Percentiles rank a stretch among this genome's conserved stretches.
Conservation (phyloP, 2,888 invertebrate genomes). For the Ornithoptera priamus region DNA sequence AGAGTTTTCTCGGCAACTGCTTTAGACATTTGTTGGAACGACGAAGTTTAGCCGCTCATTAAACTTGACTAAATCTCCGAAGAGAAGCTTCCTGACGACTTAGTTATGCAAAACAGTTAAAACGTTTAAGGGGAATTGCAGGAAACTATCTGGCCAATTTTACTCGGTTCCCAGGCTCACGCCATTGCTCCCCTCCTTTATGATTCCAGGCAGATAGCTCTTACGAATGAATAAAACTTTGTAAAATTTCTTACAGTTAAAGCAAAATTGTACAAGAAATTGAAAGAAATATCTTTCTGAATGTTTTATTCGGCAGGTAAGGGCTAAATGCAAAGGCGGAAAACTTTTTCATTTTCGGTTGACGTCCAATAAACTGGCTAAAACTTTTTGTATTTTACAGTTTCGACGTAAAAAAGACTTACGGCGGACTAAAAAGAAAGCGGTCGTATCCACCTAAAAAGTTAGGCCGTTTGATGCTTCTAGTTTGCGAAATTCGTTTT, state of each 20-base stretch:
- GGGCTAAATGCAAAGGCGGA: conserved; percentile 14
- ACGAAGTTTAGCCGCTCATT: conserved; percentile 39
- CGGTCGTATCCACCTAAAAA: conserved; percentile 33
- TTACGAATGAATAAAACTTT: conserved; percentile 8
- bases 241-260: conserved; percentile 3
- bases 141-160: conserved; percentile 31
- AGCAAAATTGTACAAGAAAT: conserved; percentile 14
- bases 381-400: conserved; percentile 27
- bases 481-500: conserved; percentile 53
- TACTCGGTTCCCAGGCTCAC: conserved; percentile 9
- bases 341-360: conserved; percentile 28
- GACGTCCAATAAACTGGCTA: conserved; percentile 26
- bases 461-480: conserved; percentile 42
- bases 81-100: conserved; percentile 40
- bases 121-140: conserved; percentile 37
- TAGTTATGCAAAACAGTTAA: conserved; percentile 40
- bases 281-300: conserved; percentile 4
- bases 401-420: conserved; percentile 25
- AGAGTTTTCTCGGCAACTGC: conserved; percentile 24
- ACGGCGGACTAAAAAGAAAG: conserved; percentile 27
- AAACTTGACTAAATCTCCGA: conserved; percentile 40
- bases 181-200: conserved; percentile 10
- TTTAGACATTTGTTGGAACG: conserved; percentile 27
- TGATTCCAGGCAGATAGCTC: conserved; percentile 6
- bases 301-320: conserved; percentile 18